Conservation (phyloP, 2,888 invertebrate species). For the Galerucella pusilla region DNA sequence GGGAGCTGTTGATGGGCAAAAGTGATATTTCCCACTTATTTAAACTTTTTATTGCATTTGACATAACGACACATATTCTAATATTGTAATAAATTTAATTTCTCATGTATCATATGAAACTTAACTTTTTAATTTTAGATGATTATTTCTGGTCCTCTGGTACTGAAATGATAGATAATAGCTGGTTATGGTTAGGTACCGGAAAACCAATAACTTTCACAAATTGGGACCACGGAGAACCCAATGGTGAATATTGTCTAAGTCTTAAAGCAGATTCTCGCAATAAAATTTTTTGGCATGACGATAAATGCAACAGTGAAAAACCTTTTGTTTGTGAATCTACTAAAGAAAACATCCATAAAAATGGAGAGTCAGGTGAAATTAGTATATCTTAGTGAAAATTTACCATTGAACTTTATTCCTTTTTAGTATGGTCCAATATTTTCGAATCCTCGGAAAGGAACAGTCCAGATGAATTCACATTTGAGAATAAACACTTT, state of each 20-base stretch:
- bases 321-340: constrained; percentile 36
- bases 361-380: background rate
- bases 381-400: background rate
- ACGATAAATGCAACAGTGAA: constrained; percentile 27
- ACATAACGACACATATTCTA: too few species aligned
- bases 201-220: constrained; percentile 31
- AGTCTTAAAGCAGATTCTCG: constrained; percentile 19
- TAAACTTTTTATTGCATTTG: constrained; percentile 4
- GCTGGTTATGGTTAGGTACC: constrained; percentile 39
- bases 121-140: constrained; percentile 19
- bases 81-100: too few species aligned
- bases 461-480: background rate
- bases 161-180: constrained; percentile 31
- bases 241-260: constrained; percentile 32
- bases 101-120: too few species aligned
- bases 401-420: too few species aligned
- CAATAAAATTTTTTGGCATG: constrained; percentile 32
- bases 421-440: constrained; percentile 20
- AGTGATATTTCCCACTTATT: constrained; percentile 21
- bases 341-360: background rate
- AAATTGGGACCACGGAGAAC: constrained; percentile 35
- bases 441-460: background rate
- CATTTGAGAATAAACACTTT: constrained; percentile 18
- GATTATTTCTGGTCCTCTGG: constrained; percentile 37
- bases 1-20: constrained; percentile 24